phyloP scores from a whole-genome alignment of 1,140 invertebrate species.

The Euschistus heros region DNA sequence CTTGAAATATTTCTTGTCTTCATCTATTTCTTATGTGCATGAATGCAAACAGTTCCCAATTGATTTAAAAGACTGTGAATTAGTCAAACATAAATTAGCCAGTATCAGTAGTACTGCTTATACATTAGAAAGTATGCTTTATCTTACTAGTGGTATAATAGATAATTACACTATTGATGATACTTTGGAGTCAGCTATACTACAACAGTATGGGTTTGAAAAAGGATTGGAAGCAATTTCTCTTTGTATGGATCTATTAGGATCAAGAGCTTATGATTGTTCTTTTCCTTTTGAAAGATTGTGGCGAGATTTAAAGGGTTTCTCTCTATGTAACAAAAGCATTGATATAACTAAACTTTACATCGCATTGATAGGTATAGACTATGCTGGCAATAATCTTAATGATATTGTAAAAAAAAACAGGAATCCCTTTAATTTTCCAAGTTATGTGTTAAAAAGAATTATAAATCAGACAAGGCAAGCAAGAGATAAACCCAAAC shows the following conservation, averaged over 20 bases:
- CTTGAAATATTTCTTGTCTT: slow-evolving; percentile 9
- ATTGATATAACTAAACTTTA: slow-evolving; percentile 21
- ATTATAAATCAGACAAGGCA: background rate
- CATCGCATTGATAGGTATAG: slow-evolving; percentile 12
- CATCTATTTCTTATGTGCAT: slow-evolving; percentile 4
- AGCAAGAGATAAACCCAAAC: background rate
- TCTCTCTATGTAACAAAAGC: background rate
- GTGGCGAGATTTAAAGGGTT: slow-evolving; percentile 4
- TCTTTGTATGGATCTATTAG: slow-evolving; percentile 23
- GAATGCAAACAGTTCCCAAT: background rate
- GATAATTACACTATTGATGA: slow-evolving; percentile 20
- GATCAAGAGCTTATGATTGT: slow-evolving; percentile 11
- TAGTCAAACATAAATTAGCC: slow-evolving; percentile 23
- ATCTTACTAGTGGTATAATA: slow-evolving; percentile 25
- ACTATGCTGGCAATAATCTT: background rate
- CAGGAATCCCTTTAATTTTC: slow-evolving; percentile 22
- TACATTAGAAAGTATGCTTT: slow-evolving; percentile 29
- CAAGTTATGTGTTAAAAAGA: background rate
- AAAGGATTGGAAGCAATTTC: slow-evolving; percentile 12
- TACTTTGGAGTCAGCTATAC: background rate
- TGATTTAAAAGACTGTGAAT: slow-evolving; percentile 22
- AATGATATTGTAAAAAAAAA: slow-evolving; percentile 15
- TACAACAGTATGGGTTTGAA: slow-evolving; percentile 14
- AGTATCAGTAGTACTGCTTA: slow-evolving; percentile 22
- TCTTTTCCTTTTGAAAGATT: slow-evolving; percentile 19